Conservation (phyloP, 1,140 invertebrate genomes). For the Carcinoscorpius rotundicauda region DNA sequence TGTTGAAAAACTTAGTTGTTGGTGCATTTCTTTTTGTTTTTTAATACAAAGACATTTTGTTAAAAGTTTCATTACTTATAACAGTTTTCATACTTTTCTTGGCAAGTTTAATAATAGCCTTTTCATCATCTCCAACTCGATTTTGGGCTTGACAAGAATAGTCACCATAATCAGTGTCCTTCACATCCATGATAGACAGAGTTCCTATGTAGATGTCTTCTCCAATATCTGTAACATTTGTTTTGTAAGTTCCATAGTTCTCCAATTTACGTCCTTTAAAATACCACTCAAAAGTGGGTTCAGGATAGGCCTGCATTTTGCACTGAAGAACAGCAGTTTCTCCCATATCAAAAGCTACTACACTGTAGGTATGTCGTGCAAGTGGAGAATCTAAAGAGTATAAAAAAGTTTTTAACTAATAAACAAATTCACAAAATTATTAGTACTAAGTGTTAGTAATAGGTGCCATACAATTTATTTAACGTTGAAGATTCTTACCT, state of each 20-base stretch:
- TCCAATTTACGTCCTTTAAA: conserved; percentile 48
- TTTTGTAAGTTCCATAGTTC: conserved; percentile 72
- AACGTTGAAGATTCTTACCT: no score
- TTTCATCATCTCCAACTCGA: conserved; percentile 48
- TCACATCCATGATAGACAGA: conserved; percentile 56
- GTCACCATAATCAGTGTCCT: conserved; percentile 70
- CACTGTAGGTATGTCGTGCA: conserved; percentile 65
- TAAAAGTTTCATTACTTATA: no score
- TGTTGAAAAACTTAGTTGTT: no score
- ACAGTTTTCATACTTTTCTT: conserved; percentile 19
- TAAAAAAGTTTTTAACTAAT: background rate
- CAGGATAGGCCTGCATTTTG: conserved; percentile 78
- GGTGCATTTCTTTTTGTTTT: background rate
- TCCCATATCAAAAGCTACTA: conserved; percentile 71
- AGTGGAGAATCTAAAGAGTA: conserved; percentile 60
- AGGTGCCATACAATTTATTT: no score
- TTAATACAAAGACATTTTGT: no score
- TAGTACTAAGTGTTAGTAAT: no score
- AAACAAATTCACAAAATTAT: no score
- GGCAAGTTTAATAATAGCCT: conserved; percentile 55
- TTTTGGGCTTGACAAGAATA: conserved; percentile 77
- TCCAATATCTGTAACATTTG: conserved; percentile 59
- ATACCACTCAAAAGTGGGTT: conserved; percentile 83
- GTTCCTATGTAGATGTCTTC: conserved; percentile 75
- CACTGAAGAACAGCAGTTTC: conserved; percentile 75